Evolutionary conservation across 2,888 invertebrate genomes (phyloP), one percentile per base, ranked within the genome.

Genomic region (Lasioglossum oenotherae): DNA sequence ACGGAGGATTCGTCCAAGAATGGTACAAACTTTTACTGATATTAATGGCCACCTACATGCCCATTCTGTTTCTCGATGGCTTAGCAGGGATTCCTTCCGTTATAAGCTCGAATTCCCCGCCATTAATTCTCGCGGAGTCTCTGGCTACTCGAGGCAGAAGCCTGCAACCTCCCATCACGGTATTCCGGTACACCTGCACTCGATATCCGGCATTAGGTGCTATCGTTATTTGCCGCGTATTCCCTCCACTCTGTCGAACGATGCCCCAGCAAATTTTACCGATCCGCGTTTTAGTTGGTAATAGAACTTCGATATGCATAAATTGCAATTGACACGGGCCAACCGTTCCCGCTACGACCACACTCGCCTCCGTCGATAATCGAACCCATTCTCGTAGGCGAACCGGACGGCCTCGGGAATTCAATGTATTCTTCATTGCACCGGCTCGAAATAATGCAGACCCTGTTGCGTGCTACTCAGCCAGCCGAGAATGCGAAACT

Each of bases 31-130:
- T 90, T 89, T 89, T 84, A 85, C 88, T 80, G 85, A 88, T 88
- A 90, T 88, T 88, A 89, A 90, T 88, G 87, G 87, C 88, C 74
- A 77, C 84, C 88, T 86, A 88, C 88, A 79, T 84, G 88, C 74
- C 84, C 86, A 74, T 84, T 89, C 88, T 81, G 89, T 87, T 86
- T 76, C 84, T 71, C 77, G 78, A 85, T 88, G 81, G 82, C 84
- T 88, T 87, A 88, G 74, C 82, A 75, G 78, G 82, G 88, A 90
- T 89, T 89, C 90, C 90, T 90, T 90, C 85, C 89, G 90, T 88
- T 91, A 89, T 88, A 90, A 89, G 85, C 90, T 91, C 90, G 89
- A 91, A 92, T 91, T 89, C 91, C 84, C 90, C 76, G 86, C 89
- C 90, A 91, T 92, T 92, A 91, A 88, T 91, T 88, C 82, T 83